Evolutionary conservation across 2,113 vertebrate species (phyloP).

Genomic region (Callipepla californica): DNA sequence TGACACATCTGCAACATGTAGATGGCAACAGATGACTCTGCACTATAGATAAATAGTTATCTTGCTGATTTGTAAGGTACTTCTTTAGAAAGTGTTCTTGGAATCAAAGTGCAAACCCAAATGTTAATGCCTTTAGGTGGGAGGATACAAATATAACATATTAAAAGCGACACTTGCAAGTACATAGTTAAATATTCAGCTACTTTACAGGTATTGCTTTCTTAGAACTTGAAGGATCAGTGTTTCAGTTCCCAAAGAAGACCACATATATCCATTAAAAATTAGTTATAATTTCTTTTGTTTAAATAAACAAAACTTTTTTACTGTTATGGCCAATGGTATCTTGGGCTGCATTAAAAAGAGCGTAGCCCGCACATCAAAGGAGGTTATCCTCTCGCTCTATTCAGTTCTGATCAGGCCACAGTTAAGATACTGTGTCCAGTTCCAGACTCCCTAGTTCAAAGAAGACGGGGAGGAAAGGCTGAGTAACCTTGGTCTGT

Average conservation of each 20-base stretch:
- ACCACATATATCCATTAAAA: background rate
- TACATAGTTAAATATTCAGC: background rate
- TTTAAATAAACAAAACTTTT: no score
- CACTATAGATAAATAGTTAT: background rate
- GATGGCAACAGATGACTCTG: background rate
- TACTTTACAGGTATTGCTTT: background rate
- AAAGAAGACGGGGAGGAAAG: no score
- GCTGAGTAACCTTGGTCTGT: no score
- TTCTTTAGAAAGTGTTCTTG: background rate
- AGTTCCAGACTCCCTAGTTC: no score
- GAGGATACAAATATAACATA: accelerated
- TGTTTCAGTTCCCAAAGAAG: background rate
- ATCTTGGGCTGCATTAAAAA: no score
- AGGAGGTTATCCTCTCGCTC: no score
- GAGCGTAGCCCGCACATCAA: no score
- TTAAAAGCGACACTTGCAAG: background rate
- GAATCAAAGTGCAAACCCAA: background rate
- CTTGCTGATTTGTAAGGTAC: background rate
- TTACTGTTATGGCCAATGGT: no score
- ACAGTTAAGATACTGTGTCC: no score
- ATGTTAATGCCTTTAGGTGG: background rate
- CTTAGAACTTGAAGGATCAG: background rate
- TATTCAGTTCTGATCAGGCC: no score
- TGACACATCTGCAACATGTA: background rate
- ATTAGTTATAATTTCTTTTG: no score